Evolutionary conservation across 2,113 vertebrate species (phyloP).

Genomic region (Atrichornis clamosus): DNA sequence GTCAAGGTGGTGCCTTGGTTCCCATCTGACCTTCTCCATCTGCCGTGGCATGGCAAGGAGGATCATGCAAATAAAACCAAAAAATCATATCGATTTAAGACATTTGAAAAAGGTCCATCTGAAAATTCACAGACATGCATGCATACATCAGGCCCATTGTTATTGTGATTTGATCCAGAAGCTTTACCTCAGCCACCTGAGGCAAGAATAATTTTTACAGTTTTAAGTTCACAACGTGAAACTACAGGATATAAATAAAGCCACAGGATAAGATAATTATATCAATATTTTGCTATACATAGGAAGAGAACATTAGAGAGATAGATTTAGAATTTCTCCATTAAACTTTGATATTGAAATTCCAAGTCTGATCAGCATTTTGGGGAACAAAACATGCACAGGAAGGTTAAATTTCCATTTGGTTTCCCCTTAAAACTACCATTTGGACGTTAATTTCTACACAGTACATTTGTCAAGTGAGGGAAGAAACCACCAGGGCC

Average conservation of each 20-base stretch:
- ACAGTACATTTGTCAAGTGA: neutral
- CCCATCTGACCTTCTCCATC: neutral
- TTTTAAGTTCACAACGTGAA: neutral
- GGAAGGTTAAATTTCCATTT: neutral
- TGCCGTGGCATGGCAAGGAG: neutral
- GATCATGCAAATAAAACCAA: neutral
- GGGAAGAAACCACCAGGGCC: neutral
- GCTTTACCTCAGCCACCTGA: neutral
- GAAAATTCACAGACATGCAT: neutral
- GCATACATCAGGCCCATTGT: neutral
- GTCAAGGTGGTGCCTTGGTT: neutral
- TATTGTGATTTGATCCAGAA: neutral
- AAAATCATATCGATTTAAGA: neutral
- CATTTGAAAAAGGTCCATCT: neutral
- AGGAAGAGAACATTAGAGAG: neutral
- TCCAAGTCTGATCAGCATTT: neutral
- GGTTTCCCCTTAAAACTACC: neutral
- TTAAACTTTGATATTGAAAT: neutral
- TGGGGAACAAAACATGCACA: neutral
- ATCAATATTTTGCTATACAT: neutral
- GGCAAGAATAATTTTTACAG: neutral
- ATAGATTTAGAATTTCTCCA: neutral
- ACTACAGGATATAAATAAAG: neutral
- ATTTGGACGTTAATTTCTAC: neutral
- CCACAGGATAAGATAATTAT: neutral